A percentile compares a stretch with the other conserved stretches of the same genome.
These are phyloP conservation scores for Eupithecia tripunctaria DNA, from an alignment of 2,888 invertebrate genomes.

Conservation along the genomic window DNA sequence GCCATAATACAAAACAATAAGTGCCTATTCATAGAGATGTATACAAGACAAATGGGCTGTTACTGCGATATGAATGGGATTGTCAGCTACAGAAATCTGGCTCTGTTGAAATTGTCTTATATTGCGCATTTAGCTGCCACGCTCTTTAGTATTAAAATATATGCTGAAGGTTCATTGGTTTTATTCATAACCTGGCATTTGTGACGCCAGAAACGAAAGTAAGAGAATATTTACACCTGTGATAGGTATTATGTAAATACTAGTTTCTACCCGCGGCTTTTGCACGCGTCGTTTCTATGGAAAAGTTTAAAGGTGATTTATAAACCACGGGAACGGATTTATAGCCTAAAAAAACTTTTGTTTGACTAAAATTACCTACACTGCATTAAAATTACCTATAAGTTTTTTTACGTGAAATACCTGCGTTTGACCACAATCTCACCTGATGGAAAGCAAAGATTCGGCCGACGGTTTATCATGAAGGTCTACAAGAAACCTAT, in stretches of 20 bases:
- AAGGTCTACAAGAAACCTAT: no score
- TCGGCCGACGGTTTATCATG: no score
- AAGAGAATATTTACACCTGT: neutral
- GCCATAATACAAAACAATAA: neutral
- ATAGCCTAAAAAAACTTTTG: no score
- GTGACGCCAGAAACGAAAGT: conserved; percentile 39
- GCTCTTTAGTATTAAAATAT: conserved; percentile 56
- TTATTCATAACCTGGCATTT: conserved; percentile 48
- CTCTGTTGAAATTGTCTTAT: conserved; percentile 50
- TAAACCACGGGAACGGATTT: no score
- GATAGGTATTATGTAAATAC: neutral
- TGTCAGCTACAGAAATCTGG: conserved; percentile 35
- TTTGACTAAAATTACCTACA: no score
- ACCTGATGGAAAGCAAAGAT: no score
- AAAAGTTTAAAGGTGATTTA: no score
- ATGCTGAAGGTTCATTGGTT: conserved; percentile 51
- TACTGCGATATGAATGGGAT: conserved; percentile 36
- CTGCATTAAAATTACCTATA: no score
- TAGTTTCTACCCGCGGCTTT: no score
- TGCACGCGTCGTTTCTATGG: no score
- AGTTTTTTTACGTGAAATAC: no score
- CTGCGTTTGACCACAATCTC: no score
- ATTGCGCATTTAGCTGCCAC: conserved; percentile 35
- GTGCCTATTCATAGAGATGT: neutral
- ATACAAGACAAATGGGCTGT: conserved; percentile 35